Percentiles rank a stretch among this genome's conserved stretches.
Evolutionary conservation across 2,797 vertebrate genomes (phyloP).

Genomic region (Alexandromys oeconomus): DNA sequence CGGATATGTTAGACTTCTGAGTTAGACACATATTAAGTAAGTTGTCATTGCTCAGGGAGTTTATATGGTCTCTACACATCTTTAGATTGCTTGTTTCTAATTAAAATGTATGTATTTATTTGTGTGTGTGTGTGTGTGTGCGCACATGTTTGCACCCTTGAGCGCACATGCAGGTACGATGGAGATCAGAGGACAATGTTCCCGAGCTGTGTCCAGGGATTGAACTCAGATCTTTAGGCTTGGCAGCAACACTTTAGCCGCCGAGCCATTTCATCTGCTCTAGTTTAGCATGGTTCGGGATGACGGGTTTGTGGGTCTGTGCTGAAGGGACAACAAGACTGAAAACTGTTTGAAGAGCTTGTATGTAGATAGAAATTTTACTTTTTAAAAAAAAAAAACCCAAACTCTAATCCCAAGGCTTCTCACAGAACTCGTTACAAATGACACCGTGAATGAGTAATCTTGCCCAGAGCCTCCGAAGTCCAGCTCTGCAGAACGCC

Average conservation of each 20-base stretch:
- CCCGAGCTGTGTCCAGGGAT: background rate
- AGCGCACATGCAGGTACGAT: background rate
- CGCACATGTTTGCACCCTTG: background rate
- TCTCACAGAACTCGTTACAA: background rate
- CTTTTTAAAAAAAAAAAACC: background rate
- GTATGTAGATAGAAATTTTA: background rate
- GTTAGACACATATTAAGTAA: background rate
- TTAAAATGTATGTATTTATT: background rate
- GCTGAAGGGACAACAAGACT: background rate
- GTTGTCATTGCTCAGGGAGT: slow-evolving; percentile 13
- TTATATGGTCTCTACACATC: background rate
- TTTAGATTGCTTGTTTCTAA: background rate
- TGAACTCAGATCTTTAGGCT: background rate
- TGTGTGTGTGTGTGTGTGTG: background rate
- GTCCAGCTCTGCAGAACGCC: background rate
- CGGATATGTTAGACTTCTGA: background rate
- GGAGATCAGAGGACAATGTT: background rate
- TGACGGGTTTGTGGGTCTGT: background rate
- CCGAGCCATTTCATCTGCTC: background rate
- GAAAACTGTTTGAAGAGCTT: slow-evolving; percentile 21
- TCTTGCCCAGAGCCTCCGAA: background rate
- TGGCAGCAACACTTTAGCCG: background rate
- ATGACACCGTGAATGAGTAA: background rate
- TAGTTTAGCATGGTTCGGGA: background rate
- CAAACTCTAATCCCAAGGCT: background rate